phyloP scores from a whole-genome alignment of 1,140 invertebrate species.

The Drosophila mauritiana region DNA sequence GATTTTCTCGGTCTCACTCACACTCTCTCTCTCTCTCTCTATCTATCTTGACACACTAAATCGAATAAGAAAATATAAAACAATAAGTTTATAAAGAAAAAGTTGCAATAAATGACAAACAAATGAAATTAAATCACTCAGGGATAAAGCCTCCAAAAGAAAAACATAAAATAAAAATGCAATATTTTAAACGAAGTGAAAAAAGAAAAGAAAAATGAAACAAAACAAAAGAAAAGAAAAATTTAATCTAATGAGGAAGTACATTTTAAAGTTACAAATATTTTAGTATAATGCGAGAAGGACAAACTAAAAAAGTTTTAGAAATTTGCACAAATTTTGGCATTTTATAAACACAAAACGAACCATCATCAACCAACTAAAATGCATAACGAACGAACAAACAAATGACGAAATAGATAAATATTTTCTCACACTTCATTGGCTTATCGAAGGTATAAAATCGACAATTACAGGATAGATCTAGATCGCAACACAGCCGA shows the following conservation, averaged over 20 bases:
- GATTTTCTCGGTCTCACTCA: constrained; percentile 44
- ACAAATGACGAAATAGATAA: constrained; percentile 57
- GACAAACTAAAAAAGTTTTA: constrained; percentile 56
- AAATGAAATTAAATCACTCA: constrained; percentile 84
- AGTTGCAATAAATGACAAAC: constrained; percentile 82
- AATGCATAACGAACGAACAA: constrained; percentile 54
- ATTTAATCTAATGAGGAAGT: constrained; percentile 51
- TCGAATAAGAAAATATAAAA: constrained; percentile 75
- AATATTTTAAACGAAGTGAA: constrained; percentile 75
- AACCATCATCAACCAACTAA: constrained; percentile 42
- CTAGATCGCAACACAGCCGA: constrained; percentile 12
- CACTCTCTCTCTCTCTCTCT: constrained; percentile 17
- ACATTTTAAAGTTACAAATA: constrained; percentile 78
- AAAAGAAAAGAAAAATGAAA: constrained; percentile 46
- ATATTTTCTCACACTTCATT: constrained; percentile 75
- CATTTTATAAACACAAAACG: constrained; percentile 71
- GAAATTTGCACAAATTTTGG: constrained; percentile 83
- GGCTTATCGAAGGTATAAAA: constrained; percentile 73
- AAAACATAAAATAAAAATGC: constrained; percentile 78
- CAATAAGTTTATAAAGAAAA: constrained; percentile 81
- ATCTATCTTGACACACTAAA: constrained; percentile 58
- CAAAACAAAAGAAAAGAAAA: constrained; percentile 37
- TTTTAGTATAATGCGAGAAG: constrained; percentile 68
- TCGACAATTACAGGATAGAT: constrained; percentile 33
- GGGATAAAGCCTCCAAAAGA: constrained; percentile 82